Conservation (phyloP, 2,113 vertebrate species). For the Euleptes europaea region DNA sequence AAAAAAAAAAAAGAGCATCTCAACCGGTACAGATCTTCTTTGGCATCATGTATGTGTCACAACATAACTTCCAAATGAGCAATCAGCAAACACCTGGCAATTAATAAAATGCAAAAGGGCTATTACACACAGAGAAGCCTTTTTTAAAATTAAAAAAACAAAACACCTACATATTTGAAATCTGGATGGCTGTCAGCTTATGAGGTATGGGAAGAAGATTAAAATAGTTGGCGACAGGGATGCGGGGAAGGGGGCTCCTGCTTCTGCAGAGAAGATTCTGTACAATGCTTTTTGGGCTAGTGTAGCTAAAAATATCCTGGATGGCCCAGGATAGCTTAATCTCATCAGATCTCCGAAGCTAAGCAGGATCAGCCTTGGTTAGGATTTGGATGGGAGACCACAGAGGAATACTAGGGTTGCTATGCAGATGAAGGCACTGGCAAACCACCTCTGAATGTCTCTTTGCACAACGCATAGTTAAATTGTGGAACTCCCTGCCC, state of each 20-base stretch:
- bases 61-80: neutral
- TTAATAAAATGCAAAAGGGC: fast-evolving
- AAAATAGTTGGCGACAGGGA: neutral
- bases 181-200: conserved; percentile 4
- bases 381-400: no score
- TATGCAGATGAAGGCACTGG: no score
- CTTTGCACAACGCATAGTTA: no score
- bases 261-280: neutral
- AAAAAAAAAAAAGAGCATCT: conserved; percentile 9
- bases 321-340: no score
- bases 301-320: neutral
- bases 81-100: neutral
- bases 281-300: neutral
- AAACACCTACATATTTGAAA: neutral
- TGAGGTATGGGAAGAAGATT: neutral
- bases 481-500: no score
- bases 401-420: no score
- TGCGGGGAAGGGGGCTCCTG: neutral
- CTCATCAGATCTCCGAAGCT: no score
- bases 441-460: no score
- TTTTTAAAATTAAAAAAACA: neutral
- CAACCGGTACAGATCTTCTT: neutral
- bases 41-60: neutral
- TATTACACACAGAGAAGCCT: neutral
- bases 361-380: no score